These are phyloP conservation scores for Eucidaris tribuloides DNA, from an alignment of 35 echinoderm and acorn worm genomes.

Conservation along the genomic window DNA sequence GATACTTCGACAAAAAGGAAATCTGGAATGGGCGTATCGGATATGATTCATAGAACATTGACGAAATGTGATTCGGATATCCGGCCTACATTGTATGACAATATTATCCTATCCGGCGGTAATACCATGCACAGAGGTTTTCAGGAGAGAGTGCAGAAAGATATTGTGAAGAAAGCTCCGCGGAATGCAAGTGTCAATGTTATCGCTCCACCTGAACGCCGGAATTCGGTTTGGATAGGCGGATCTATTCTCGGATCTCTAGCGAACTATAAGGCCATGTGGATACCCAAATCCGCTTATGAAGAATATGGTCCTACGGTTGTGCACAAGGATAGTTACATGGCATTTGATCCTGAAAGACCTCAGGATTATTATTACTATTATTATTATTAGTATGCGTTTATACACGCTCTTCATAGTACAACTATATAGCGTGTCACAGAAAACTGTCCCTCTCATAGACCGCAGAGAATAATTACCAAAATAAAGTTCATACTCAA, in stretches of 20 bases:
- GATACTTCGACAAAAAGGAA: neutral
- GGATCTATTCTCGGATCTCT: slow-evolving; percentile 18
- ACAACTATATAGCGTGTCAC: no score
- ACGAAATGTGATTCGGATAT: neutral
- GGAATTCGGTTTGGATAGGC: slow-evolving; percentile 20
- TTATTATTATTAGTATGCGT: no score
- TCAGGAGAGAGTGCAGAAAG: neutral
- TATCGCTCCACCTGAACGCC: slow-evolving; percentile 13
- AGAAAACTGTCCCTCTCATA: no score
- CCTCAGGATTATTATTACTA: no score
- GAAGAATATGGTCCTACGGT: slow-evolving; percentile 2
- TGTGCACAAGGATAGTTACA: neutral
- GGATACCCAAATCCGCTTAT: neutral
- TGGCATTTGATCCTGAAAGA: neutral
- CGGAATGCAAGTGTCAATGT: neutral
- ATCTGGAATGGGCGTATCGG: neutral
- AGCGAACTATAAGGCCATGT: neutral
- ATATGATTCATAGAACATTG: neutral
- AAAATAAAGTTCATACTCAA: no score
- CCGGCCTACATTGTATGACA: neutral
- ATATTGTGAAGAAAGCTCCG: neutral
- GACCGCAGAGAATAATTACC: no score
- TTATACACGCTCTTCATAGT: no score
- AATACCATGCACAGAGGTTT: slow-evolving; percentile 31
- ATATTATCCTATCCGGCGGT: neutral